Conservation (phyloP, 2,797 vertebrate species). For the Garrulus glandarius region DNA sequence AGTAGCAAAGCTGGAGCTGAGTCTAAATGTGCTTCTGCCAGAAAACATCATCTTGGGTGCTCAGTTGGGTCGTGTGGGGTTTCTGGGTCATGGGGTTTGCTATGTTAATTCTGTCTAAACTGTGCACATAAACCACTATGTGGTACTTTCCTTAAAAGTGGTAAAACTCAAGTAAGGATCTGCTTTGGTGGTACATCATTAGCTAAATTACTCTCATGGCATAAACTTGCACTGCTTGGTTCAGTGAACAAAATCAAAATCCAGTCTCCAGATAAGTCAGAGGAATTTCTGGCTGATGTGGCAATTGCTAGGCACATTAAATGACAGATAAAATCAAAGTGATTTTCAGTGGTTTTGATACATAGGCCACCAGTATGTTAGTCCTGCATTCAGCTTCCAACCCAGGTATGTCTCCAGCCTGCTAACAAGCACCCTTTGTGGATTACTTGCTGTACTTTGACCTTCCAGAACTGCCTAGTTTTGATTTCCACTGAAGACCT, state of each 20-base stretch:
- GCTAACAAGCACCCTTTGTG: slow-evolving; percentile 13
- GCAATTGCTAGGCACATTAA: neutral
- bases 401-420: neutral
- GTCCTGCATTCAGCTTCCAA: neutral
- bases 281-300: neutral
- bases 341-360: neutral
- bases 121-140: neutral
- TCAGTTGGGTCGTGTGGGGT: neutral
- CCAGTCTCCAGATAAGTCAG: neutral
- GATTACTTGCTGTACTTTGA: neutral
- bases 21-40: neutral
- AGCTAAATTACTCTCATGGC: slow-evolving; percentile 22
- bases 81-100: neutral
- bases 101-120: neutral
- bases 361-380: neutral
- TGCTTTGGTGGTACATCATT: neutral
- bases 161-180: neutral
- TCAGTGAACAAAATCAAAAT: slow-evolving; percentile 20
- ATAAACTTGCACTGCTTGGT: neutral
- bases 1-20: neutral
- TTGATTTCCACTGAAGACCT: neutral
- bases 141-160: neutral
- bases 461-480: neutral
- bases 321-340: neutral
- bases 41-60: neutral